Evolutionary conservation across 2,888 invertebrate genomes (phyloP).

Genomic region (Oscheius onirici): DNA sequence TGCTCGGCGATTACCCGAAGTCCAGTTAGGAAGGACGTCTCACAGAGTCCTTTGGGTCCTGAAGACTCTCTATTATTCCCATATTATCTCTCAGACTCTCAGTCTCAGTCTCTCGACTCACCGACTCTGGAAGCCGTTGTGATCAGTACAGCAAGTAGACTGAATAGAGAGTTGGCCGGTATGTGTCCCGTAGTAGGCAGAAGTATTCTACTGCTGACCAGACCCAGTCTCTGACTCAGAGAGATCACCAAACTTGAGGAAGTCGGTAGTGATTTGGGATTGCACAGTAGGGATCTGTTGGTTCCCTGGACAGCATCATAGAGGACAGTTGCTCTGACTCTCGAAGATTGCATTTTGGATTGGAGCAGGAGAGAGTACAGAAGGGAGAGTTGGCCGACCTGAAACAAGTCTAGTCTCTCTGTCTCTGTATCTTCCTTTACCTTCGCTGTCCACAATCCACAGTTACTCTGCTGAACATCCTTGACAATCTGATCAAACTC

Average conservation of each 20-base stretch:
- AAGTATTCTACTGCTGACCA: not conserved
- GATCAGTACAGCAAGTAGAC: not conserved
- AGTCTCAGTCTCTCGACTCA: not conserved
- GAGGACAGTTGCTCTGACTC: constrained; percentile 20
- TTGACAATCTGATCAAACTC: constrained; percentile 18
- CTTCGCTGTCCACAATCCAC: not conserved
- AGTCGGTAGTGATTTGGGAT: not conserved
- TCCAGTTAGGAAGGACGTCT: no score
- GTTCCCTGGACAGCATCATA: constrained; percentile 6
- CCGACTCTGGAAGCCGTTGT: not conserved
- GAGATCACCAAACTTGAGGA: not conserved
- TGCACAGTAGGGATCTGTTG: constrained; percentile 17
- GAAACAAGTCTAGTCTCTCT: not conserved
- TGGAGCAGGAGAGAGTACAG: constrained; percentile 3
- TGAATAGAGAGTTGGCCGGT: not conserved
- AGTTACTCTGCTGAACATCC: constrained; percentile 2
- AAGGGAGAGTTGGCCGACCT: constrained; percentile 26
- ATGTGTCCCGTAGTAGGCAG: not conserved
- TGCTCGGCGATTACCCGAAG: no score
- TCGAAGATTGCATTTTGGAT: constrained; percentile 23
- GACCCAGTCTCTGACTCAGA: constrained; percentile 8
- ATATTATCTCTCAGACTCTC: no score
- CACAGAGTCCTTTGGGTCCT: no score
- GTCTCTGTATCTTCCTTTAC: not conserved
- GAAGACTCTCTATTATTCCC: no score